Evolutionary conservation across 1,140 invertebrate species (phyloP), one percentile per base, ranked within the genome.

Genomic region (Pseudachorutes palmiensis): DNA sequence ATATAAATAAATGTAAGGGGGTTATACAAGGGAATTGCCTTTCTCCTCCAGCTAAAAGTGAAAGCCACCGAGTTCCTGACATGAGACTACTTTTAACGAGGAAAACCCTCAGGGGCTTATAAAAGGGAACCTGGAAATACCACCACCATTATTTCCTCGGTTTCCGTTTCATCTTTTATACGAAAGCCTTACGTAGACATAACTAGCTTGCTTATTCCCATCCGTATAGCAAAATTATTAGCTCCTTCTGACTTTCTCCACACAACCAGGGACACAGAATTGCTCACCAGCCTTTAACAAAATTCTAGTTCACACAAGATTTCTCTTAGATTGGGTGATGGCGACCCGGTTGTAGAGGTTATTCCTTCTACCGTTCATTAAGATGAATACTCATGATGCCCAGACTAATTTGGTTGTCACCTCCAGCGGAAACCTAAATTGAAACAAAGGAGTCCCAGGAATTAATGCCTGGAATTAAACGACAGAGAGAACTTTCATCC

Each of bases 31-130:
- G n/a, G n/a, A n/a, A n/a, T n/a, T n/a, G n/a, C n/a, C 36, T 41
- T 41, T 41, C 36, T 41, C 36, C 19, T 41, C 19, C 19, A 5
- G 5, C 36, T 9, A 41, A 41, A 41, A 41, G 36, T 9, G 36
- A 41, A 41, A 41, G 36, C 19, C 5, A 41, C 5, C 5, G 19
- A 41, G 36, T n/a, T n/a, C n/a, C n/a, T n/a, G n/a, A n/a, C n/a
- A n/a, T 14, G 24, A 55, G 51, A 26, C 51, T 55, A 14, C 51
- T 55, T 55, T 55, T 55, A 55, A 55, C 51, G 51, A 55, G 51
- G 51, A 26, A 26, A 55, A 26, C 14, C 51, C 51, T 55, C 9
- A 55, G 51, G 51, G 51, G 51, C 51, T 55, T 55, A 55, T 55
- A 55, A 55, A 55, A 9, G 51, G 36, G 19, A 55, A 41, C 19